Percentiles rank a stretch among this genome's conserved stretches.
Evolutionary conservation across 2,113 vertebrate genomes (phyloP).

Genomic region (Martes martes): DNA sequence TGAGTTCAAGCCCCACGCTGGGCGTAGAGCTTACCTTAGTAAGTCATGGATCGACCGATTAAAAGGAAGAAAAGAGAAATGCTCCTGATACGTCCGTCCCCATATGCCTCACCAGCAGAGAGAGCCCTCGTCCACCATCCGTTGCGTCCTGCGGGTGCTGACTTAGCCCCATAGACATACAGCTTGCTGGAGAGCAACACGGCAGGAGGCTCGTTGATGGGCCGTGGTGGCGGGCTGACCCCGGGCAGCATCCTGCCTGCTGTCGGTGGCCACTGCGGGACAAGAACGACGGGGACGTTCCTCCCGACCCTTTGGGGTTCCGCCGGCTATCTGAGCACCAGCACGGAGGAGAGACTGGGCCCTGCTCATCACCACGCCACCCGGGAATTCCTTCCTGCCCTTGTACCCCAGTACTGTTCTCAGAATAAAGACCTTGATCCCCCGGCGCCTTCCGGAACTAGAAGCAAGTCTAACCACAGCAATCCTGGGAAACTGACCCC

Average conservation of each 20-base stretch:
- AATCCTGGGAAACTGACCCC: background rate
- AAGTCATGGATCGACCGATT: background rate
- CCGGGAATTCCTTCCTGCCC: background rate
- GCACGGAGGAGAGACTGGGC: rapidly evolving
- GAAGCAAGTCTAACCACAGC: background rate
- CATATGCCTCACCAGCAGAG: background rate
- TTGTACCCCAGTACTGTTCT: background rate
- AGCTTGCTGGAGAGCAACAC: rapidly evolving
- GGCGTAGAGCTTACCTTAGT: background rate
- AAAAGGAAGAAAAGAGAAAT: background rate
- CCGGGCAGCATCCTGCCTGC: rapidly evolving
- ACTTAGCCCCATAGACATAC: rapidly evolving
- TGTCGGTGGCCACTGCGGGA: background rate
- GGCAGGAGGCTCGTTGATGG: rapidly evolving
- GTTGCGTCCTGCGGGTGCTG: background rate
- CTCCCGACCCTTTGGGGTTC: too few species aligned
- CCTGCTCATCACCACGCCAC: rapidly evolving
- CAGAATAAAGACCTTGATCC: background rate
- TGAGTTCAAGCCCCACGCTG: background rate
- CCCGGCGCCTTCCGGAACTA: background rate
- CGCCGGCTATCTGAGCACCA: rapidly evolving
- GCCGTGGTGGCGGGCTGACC: rapidly evolving
- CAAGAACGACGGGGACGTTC: too few species aligned
- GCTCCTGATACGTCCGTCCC: background rate
- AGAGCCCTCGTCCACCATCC: background rate